phyloP scores from a whole-genome alignment of 2,888 invertebrate genomes.

The Smittia aterrima region DNA sequence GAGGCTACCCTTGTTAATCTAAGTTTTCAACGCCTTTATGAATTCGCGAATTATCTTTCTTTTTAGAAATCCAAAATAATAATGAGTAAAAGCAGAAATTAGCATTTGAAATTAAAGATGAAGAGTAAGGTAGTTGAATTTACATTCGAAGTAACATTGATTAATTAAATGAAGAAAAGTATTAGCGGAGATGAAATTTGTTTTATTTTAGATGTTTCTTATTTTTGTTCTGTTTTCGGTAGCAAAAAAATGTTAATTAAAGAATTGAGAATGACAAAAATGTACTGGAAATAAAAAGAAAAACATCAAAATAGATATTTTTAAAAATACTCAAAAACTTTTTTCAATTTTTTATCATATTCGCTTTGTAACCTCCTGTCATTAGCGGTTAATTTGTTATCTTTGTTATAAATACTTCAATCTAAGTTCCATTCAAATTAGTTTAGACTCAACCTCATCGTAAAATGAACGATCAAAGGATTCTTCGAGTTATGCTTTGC shows the following conservation, averaged over 20 bases:
- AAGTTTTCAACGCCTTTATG: not conserved
- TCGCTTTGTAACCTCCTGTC: not conserved
- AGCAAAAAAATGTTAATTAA: constrained; percentile 29
- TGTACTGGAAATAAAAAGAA: constrained; percentile 24
- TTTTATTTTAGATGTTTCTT: constrained; percentile 35
- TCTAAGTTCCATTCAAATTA: too few relatives aligned
- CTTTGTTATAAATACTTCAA: too few relatives aligned
- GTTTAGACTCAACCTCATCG: too few relatives aligned
- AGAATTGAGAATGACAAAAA: constrained; percentile 28
- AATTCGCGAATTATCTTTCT: not conserved
- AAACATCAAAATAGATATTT: constrained; percentile 38
- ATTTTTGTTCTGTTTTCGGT: constrained; percentile 25
- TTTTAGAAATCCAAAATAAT: not conserved
- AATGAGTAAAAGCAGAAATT: not conserved
- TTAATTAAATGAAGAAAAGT: not conserved
- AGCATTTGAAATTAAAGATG: not conserved
- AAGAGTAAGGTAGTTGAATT: constrained; percentile 5
- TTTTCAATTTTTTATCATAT: not conserved
- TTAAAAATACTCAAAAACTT: constrained; percentile 23
- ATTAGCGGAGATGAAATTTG: not conserved
- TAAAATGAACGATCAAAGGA: too few relatives aligned
- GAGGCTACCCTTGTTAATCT: not conserved
- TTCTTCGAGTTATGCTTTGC: too few relatives aligned
- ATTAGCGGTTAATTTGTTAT: too few relatives aligned
- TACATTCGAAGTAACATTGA: not conserved